Percentiles rank a stretch among this genome's conserved stretches.
These are phyloP conservation scores for Grammomys dolichurus DNA, from an alignment of 2,113 vertebrate genomes.

Conservation along the genomic window DNA sequence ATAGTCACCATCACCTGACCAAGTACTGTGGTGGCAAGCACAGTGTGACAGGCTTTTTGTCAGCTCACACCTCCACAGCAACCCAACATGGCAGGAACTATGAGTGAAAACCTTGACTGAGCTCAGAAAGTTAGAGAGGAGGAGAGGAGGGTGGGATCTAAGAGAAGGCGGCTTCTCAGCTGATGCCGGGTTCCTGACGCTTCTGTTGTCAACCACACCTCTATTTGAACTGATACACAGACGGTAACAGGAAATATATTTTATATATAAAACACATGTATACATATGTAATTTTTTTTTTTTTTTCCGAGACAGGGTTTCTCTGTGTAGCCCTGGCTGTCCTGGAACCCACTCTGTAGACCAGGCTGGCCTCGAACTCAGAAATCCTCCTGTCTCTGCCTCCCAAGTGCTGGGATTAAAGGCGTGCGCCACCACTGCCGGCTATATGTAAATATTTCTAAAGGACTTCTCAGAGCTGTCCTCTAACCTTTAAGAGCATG, in stretches of 20 bases:
- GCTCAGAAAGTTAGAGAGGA: conserved; percentile 10
- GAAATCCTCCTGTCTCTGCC: too few relatives aligned
- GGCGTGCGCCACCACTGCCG: too few relatives aligned
- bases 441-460: too few relatives aligned
- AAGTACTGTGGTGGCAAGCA: too few relatives aligned
- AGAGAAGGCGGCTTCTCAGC: neutral
- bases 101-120: neutral
- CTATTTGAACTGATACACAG: neutral
- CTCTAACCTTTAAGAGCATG: too few relatives aligned
- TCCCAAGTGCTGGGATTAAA: too few relatives aligned
- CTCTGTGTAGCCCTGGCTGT: too few relatives aligned
- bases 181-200: neutral
- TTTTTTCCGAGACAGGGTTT: too few relatives aligned
- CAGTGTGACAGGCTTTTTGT: neutral
- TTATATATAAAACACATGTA: too few relatives aligned
- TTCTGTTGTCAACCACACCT: neutral
- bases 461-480: neutral
- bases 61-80: conserved; percentile 49
- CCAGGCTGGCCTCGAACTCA: too few relatives aligned
- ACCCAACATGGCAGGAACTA: neutral
- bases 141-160: conserved; percentile 68
- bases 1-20: neutral
- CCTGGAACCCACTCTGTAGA: too few relatives aligned
- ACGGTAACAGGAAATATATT: neutral
- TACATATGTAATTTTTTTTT: too few relatives aligned